Base-by-base conservation (phyloP, 2,888 invertebrate genomes). In the Sericinus montela region DNA sequence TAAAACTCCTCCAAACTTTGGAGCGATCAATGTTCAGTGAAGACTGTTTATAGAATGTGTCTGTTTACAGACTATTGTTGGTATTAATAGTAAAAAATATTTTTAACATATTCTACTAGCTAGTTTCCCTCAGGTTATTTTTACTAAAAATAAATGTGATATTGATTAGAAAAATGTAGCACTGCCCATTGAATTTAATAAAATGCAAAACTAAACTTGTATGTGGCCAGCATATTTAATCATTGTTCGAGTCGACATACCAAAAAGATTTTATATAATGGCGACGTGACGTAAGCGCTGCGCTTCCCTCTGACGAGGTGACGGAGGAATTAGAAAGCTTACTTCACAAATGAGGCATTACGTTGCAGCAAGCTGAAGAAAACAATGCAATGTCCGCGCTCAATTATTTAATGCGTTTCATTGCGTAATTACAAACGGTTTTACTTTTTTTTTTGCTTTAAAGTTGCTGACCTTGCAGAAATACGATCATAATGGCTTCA, bases 271-370 rank as follows among this genome's bases (percentile, higher is more conserved):
- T 48, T 48, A 42, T 36, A 37, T 42, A 48, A 48, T 19, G 28
- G 34, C 39, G 15, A 1, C 1, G 47, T 48, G 48, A 48, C 48
- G 48, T 30, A 41, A 48, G 41, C 47, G 28, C 16, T 16, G 29
- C 19, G 41, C 15, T 42, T 13, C 41, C 46, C 40, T 36, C 42
- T 30, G 36, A 37, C 30, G 29, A 14, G 19, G 23, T 14, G 34
- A 35, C 46, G 42, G n/a, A 38, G 34, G 11, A 47, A 48, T 42
- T 48, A 48, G 48, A 48, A 48, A 48, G 48, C 48, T 48, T 23
- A 23, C 47, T 25, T 28, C 19, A 19, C 19, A 39, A 45, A 39
- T 45, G 39, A 46, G 40, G 28, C 41, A 40, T 47, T 48, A 48
- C 48, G 48, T 42, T 28, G 39, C 23, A 10, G n/a, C 10, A 19